A percentile compares a stretch with the other conserved stretches of the same genome.
phyloP scores from a whole-genome alignment of 2,888 invertebrate species.

The Oxycera nigricornis region DNA sequence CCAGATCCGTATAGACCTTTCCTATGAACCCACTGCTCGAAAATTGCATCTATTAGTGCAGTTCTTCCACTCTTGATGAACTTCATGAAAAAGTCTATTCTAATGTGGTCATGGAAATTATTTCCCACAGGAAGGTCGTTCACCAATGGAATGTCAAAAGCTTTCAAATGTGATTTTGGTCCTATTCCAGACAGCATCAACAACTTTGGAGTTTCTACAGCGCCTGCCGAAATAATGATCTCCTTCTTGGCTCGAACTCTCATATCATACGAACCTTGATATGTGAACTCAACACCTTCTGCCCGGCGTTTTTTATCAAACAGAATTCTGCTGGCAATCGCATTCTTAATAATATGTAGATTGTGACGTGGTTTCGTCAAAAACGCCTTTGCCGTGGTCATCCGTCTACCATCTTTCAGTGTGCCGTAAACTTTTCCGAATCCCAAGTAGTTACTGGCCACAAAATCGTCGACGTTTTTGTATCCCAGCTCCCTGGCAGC shows the following conservation, averaged over 20 bases:
- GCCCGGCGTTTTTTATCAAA: conserved; percentile 63
- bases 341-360: conserved; percentile 63
- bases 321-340: conserved; percentile 63
- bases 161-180: conserved; percentile 48
- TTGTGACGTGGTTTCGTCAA: conserved; percentile 61
- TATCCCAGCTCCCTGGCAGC: conserved; percentile 74
- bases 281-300: conserved; percentile 55
- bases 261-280: conserved; percentile 37
- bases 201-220: conserved; percentile 53
- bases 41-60: conserved; percentile 74
- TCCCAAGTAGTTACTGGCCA: conserved; percentile 66
- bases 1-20: conserved; percentile 76
- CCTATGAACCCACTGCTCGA: conserved; percentile 76
- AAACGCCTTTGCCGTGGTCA: conserved; percentile 67
- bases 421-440: conserved; percentile 68
- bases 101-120: conserved; percentile 82
- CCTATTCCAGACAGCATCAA: conserved; percentile 54
- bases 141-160: conserved; percentile 48
- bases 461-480: conserved; percentile 67
- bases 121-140: conserved; percentile 67
- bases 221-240: conserved; percentile 53
- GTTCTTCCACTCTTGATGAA: too few relatives aligned
- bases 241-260: conserved; percentile 49
- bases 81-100: conserved; percentile 59
- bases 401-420: conserved; percentile 64